A percentile compares a stretch with the other conserved stretches of the same genome.
Evolutionary conservation across 2,113 vertebrate species (phyloP).

Genomic region (Tinamus guttatus): DNA sequence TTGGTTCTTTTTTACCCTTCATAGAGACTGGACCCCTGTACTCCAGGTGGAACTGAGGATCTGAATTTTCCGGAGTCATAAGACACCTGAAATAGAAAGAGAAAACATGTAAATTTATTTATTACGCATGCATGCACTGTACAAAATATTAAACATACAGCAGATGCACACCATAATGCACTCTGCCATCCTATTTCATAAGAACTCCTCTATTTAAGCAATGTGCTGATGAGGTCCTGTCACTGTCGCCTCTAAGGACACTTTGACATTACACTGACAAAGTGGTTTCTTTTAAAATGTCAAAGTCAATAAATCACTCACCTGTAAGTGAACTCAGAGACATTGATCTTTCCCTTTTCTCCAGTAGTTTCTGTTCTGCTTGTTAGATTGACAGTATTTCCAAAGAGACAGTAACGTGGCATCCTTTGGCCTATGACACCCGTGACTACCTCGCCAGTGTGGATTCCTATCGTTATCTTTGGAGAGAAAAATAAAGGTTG

Average conservation of each 20-base stretch:
- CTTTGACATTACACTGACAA: background rate
- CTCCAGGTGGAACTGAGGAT: conserved; percentile 93
- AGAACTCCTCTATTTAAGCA: background rate
- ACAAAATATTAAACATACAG: background rate
- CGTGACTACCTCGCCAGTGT: conserved; percentile 97
- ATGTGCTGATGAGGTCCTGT: background rate
- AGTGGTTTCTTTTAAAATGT: background rate
- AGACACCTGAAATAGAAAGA: conserved; percentile 85
- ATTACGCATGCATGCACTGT: fast-evolving
- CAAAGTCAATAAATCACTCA: conserved; percentile 62
- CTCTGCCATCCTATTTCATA: background rate
- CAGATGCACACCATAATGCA: background rate
- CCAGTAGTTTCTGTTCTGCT: conserved; percentile 98
- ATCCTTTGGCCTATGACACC: conserved; percentile 98
- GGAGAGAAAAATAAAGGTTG: conserved; percentile 4
- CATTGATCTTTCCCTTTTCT: conserved; percentile 95
- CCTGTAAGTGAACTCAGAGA: conserved; percentile 97
- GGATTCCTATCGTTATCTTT: conserved; percentile 98
- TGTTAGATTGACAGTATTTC: conserved; percentile 98
- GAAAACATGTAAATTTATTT: background rate
- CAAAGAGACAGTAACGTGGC: conserved; percentile 98
- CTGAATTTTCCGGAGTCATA: conserved; percentile 93
- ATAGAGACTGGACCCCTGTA: conserved; percentile 94
- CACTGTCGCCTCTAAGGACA: background rate
- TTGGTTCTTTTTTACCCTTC: conserved; percentile 99